Evolutionary conservation across 2,113 vertebrate species (phyloP).

Genomic region (Seriola quinqueradiata): DNA sequence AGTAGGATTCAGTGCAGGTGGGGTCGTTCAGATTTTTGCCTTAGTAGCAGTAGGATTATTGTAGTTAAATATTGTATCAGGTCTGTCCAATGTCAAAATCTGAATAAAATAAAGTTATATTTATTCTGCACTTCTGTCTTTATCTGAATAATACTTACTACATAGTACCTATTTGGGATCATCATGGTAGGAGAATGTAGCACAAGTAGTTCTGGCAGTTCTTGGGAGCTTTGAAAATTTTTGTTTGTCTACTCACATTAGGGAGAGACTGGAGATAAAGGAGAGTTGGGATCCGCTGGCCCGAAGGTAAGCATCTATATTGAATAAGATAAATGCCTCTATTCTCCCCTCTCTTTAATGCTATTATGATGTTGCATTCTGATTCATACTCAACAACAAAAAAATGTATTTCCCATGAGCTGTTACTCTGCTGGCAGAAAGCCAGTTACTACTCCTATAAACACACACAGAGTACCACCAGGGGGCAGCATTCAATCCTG

Average conservation of each 20-base stretch:
- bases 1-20: neutral
- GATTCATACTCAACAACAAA: neutral
- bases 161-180: too few species aligned
- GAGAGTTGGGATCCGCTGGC: constrained; percentile 88
- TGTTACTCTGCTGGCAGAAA: neutral
- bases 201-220: too few species aligned
- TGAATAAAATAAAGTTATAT: neutral
- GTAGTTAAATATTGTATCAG: neutral
- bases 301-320: constrained; percentile 85
- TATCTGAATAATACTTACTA: neutral
- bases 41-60: neutral
- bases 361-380: neutral
- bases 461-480: constrained; percentile 20
- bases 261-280: constrained; percentile 94
- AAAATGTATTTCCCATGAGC: neutral
- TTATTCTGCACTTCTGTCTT: neutral
- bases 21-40: neutral
- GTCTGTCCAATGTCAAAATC: neutral
- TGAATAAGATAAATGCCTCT: neutral
- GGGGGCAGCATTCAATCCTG: constrained; percentile 49
- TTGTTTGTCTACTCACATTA: constrained; percentile 68
- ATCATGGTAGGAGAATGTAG: too few species aligned
- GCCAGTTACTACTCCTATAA: neutral
- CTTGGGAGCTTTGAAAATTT: neutral
- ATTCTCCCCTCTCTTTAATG: fast-evolving